A percentile compares a stretch with the other conserved stretches of the same genome.
Evolutionary conservation across 2,113 vertebrate genomes (phyloP).

Genomic region (Psilopogon haemacephalus): DNA sequence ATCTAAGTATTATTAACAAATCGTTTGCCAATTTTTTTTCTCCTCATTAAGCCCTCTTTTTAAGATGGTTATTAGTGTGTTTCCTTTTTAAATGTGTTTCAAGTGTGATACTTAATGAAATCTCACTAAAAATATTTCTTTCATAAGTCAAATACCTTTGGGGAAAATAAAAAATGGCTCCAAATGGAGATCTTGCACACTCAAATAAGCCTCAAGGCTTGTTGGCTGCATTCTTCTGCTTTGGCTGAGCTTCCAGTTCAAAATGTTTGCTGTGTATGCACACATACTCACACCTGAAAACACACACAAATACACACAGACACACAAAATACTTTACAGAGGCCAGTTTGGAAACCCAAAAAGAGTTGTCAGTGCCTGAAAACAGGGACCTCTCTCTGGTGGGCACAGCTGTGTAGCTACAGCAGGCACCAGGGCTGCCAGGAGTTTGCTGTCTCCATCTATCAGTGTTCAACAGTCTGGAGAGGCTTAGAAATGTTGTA

Average conservation of each 20-base stretch:
- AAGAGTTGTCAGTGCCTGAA: background rate
- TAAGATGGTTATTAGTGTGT: background rate
- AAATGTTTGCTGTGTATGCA: background rate
- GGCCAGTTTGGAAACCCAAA: background rate
- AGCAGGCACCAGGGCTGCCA: background rate
- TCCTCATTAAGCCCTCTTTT: background rate
- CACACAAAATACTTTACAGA: background rate
- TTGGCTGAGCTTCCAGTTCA: background rate
- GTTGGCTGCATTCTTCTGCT: background rate
- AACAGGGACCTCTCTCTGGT: background rate
- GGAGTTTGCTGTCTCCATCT: background rate
- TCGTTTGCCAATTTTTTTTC: background rate
- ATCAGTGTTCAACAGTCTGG: background rate
- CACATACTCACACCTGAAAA: rapidly evolving
- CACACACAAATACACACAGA: background rate
- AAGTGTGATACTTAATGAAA: background rate
- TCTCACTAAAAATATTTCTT: background rate
- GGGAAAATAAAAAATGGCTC: background rate
- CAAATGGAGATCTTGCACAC: background rate
- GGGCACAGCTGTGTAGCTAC: background rate
- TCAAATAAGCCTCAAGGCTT: background rate
- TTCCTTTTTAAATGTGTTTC: background rate
- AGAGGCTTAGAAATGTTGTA: background rate
- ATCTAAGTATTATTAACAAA: background rate
- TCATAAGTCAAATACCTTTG: background rate